These are phyloP conservation scores for Drosophila nannoptera DNA, from an alignment of 1,140 invertebrate genomes.

Conservation along the genomic window DNA sequence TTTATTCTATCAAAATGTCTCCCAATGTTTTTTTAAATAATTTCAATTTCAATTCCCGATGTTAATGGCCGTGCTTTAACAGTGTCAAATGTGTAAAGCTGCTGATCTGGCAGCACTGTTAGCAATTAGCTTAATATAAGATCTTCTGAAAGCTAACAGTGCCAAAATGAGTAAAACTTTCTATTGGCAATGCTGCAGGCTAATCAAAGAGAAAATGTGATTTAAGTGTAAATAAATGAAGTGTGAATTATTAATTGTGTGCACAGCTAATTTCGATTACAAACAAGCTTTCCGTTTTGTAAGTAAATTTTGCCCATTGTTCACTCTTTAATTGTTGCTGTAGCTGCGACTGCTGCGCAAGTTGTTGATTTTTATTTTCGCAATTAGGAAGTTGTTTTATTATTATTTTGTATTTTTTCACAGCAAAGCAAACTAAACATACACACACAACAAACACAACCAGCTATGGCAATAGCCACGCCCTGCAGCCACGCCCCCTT, in stretches of 20 bases:
- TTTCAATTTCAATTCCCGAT: too few species aligned
- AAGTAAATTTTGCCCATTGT: constrained; percentile 23
- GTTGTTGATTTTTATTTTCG: constrained; percentile 72
- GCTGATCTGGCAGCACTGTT: background rate
- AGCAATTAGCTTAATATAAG: background rate
- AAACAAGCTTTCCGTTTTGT: background rate
- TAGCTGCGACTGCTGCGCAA: constrained; percentile 28
- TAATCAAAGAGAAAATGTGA: background rate
- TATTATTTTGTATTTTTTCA: constrained; percentile 41
- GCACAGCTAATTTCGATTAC: background rate
- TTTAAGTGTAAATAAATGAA: too few species aligned
- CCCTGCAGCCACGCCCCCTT: constrained; percentile 26
- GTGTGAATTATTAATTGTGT: background rate
- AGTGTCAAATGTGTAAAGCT: background rate
- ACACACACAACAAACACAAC: constrained; percentile 41
- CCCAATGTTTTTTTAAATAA: background rate
- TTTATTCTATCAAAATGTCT: background rate
- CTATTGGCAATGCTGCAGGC: background rate
- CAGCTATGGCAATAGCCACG: constrained; percentile 40
- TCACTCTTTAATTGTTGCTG: constrained; percentile 17
- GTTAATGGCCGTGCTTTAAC: too few species aligned
- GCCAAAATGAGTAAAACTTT: background rate
- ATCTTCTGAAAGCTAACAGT: background rate
- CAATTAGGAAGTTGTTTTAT: constrained; percentile 75
- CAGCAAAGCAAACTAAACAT: constrained; percentile 62